phyloP scores from a whole-genome alignment of 2,113 vertebrate species.

The Callorhinus ursinus region DNA sequence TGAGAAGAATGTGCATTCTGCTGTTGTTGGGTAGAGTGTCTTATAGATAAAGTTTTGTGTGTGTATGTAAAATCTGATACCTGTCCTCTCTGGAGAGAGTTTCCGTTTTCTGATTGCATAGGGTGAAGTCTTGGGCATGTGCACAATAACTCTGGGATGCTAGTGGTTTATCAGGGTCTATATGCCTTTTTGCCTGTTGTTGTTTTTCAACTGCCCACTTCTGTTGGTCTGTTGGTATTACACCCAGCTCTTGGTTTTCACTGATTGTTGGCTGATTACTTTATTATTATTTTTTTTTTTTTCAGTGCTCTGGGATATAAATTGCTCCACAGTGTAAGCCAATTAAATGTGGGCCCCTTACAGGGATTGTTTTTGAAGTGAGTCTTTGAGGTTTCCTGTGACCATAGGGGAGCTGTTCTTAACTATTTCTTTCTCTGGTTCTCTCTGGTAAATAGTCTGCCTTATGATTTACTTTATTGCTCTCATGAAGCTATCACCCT shows the following conservation, averaged over 20 bases:
- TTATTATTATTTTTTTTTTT: not conserved
- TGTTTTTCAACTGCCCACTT: not conserved
- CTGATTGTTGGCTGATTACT: not conserved
- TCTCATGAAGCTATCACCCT: not conserved
- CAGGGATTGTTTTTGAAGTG: not conserved
- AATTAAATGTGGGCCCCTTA: not conserved
- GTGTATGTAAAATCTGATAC: slow-evolving; percentile 1
- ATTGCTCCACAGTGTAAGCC: not conserved
- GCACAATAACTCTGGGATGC: not conserved
- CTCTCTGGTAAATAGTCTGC: not conserved
- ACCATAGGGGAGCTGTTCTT: not conserved
- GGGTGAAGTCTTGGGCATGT: not conserved
- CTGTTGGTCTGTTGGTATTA: not conserved
- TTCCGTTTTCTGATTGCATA: not conserved
- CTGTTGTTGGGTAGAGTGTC: not conserved
- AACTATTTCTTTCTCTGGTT: not conserved
- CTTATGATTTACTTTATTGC: not conserved
- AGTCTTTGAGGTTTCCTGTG: not conserved
- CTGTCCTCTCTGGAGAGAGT: not conserved
- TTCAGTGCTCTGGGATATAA: not conserved
- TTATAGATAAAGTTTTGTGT: not conserved
- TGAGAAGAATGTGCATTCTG: not conserved
- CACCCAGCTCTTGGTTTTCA: not conserved
- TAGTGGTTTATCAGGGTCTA: not conserved
- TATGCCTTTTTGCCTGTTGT: not conserved